Evolutionary conservation across 2,888 invertebrate genomes (phyloP).

Genomic region (Standfussiana lucernea): DNA sequence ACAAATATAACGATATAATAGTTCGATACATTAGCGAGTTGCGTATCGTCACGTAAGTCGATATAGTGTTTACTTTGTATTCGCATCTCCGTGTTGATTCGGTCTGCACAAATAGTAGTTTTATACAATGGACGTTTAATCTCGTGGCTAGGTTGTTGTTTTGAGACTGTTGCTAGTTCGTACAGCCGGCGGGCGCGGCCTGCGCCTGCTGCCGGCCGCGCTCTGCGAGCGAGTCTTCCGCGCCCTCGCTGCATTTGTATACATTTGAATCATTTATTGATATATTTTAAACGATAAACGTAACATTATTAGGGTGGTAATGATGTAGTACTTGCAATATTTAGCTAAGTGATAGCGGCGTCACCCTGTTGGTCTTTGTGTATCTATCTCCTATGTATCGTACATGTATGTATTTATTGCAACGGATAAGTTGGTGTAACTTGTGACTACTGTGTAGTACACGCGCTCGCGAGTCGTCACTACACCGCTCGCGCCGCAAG

Average conservation of each 20-base stretch:
- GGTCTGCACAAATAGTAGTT: constrained; percentile 84
- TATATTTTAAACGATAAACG: constrained; percentile 82
- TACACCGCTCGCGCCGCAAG: constrained; percentile 45
- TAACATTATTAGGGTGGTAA: constrained; percentile 84
- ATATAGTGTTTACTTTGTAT: constrained; percentile 71
- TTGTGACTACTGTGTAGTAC: constrained; percentile 84
- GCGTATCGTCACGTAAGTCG: constrained; percentile 74
- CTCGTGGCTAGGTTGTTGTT: constrained; percentile 76
- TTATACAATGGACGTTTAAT: constrained; percentile 77
- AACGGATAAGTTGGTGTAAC: constrained; percentile 75
- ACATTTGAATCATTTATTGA: constrained; percentile 82
- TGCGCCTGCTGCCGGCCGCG: constrained; percentile 13
- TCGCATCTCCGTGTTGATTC: constrained; percentile 73
- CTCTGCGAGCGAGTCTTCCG: constrained; percentile 73
- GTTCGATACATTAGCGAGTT: constrained; percentile 75
- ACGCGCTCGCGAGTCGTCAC: constrained; percentile 70
- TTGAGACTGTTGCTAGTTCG: constrained; percentile 74
- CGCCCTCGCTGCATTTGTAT: constrained; percentile 79
- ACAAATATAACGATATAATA: constrained; percentile 70
- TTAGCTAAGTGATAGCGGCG: constrained; percentile 85
- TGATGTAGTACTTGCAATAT: constrained; percentile 88
- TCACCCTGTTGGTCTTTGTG: constrained; percentile 79
- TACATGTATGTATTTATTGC: constrained; percentile 82
- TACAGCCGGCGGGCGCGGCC: constrained; percentile 32
- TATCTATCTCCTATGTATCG: constrained; percentile 76